These are phyloP conservation scores for Anoncus sp. DNA, from an alignment of 2,888 invertebrate species.

Conservation along the genomic window DNA sequence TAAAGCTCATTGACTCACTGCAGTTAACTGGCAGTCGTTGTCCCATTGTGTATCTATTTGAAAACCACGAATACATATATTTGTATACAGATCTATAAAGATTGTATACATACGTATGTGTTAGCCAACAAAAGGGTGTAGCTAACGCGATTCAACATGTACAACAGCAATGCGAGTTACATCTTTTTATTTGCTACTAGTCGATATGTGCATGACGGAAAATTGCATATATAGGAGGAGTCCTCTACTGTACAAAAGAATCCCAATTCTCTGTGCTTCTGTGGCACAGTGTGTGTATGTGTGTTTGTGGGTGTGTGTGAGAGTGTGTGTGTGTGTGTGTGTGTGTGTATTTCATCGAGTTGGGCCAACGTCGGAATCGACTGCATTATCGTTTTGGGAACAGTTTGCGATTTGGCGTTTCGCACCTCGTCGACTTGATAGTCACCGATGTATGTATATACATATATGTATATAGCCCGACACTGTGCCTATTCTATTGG, in stretches of 20 bases:
- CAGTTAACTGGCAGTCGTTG: background rate
- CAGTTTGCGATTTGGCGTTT: conserved; percentile 44
- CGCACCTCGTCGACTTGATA: conserved; percentile 39
- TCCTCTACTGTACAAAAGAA: background rate
- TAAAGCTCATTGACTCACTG: background rate
- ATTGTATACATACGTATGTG: background rate
- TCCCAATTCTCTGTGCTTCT: background rate
- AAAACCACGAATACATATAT: too few species aligned
- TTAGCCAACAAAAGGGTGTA: background rate
- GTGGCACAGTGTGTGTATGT: conserved; percentile 3
- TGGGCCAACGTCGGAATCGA: conserved; percentile 53
- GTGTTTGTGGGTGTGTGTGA: background rate
- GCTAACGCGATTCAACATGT: too few species aligned
- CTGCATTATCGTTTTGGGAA: conserved; percentile 54
- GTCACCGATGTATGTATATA: background rate
- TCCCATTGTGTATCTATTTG: background rate
- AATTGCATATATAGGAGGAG: too few species aligned
- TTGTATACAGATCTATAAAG: background rate
- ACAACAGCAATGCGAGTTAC: too few species aligned
- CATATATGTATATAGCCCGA: background rate
- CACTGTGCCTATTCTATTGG: conserved; percentile 17
- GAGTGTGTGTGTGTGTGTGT: conserved; percentile 6
- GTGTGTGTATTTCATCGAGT: conserved; percentile 34
- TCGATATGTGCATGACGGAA: too few species aligned
- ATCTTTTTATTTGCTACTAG: too few species aligned